These are phyloP conservation scores for Hydroisotoma schaefferi DNA, from an alignment of 2,888 invertebrate genomes.

Conservation along the genomic window DNA sequence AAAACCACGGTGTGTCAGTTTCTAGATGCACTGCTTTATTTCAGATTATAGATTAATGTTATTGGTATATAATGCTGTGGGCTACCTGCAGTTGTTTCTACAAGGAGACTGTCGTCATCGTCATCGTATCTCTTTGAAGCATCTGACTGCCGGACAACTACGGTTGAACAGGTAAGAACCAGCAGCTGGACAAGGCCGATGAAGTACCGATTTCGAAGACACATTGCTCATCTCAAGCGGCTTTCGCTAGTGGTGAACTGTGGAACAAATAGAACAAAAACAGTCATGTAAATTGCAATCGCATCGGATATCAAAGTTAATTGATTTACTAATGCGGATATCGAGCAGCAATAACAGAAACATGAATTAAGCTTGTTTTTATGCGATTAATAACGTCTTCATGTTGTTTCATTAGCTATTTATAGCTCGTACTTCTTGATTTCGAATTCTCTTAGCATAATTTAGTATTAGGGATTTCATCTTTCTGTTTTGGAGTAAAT, in stretches of 20 bases:
- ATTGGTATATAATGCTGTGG: no score
- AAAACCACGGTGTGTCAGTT: no score
- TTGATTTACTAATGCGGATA: neutral
- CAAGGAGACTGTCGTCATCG: slow-evolving; percentile 67
- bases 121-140: slow-evolving; percentile 46
- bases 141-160: slow-evolving; percentile 48
- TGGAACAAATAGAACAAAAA: slow-evolving; percentile 2
- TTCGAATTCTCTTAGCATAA: no score
- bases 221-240: slow-evolving; percentile 50
- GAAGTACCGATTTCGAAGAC: slow-evolving; percentile 49
- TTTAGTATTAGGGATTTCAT: no score
- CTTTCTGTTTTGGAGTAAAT: no score
- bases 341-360: no score
- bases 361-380: no score
- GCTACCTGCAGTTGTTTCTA: slow-evolving; percentile 71
- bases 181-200: slow-evolving; percentile 49
- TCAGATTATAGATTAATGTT: no score
- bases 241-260: slow-evolving; percentile 47
- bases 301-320: neutral
- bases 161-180: slow-evolving; percentile 49
- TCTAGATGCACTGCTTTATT: no score
- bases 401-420: no score
- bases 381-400: no score
- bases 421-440: no score
- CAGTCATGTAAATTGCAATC: slow-evolving; percentile 6